Evolutionary conservation across 2,888 invertebrate genomes (phyloP), one percentile per base, ranked within the genome.

Genomic region (Acholoe squamosa): DNA sequence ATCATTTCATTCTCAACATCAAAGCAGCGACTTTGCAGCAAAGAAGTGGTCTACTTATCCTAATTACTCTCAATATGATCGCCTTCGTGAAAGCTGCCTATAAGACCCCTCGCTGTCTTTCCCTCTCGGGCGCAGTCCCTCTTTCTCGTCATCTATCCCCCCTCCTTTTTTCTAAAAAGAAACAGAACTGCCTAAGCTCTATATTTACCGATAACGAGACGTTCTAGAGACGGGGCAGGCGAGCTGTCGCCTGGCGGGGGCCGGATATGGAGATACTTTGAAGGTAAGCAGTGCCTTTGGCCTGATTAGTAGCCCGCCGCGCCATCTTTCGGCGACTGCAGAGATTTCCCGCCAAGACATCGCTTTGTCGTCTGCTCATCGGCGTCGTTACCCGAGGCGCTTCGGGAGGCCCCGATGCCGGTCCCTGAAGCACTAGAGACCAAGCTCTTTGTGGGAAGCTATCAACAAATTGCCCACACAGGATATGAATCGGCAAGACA

Each of bases 401-500:
- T 84, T 22, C 51, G 43, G 84, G 43, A 22, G 84, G 51, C 33
- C 43, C 14, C 25, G 33, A 34, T 10, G 51, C 33, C 84, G 51
- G 84, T 5, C 34, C 84, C 51, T 22, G 19, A 84, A 51, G 84
- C 43, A 25, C 14, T 3, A 10, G 84, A 34, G 34, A 22, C 84
- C 16, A 22, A 34, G 51, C n/a, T 84, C 84, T 84, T 84, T 84
- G 84, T 84, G 51, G 51, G 33, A 19, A n/a, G 43, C 84, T 84
- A 84, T 84, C 84, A 84, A 84, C 84, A 84, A 84, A 84, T 84
- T 84, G 84, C 84, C 51, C 43, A 51, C 84, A 51, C 84, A 84
- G 84, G 84, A 84, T 84, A 51, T 84, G 84, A 84, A 84, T 84
- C 84, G 84, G 84, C 84, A 84, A 51, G 84, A 84, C 51, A 84